Percentiles rank a stretch among this genome's conserved stretches.
Conservation (phyloP, 2,888 invertebrate species). For the Exephanes ischioxanthus region DNA sequence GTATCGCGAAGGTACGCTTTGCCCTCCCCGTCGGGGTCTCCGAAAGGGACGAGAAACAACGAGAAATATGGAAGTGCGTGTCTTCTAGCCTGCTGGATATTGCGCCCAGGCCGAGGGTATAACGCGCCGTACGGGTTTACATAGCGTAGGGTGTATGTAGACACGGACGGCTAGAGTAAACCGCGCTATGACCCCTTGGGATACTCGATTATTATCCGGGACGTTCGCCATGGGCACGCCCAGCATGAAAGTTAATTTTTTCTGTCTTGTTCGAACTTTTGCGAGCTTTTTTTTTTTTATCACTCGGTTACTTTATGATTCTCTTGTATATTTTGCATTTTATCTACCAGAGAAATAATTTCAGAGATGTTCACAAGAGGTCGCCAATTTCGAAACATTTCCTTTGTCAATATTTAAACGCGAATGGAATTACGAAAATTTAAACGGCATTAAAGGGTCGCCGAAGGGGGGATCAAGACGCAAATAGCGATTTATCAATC, state of each 20-base stretch:
- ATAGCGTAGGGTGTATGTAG: slow-evolving; percentile 17
- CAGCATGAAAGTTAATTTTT: slow-evolving; percentile 7
- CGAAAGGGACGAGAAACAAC: slow-evolving; percentile 29
- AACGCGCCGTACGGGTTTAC: slow-evolving; percentile 13
- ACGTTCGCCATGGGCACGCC: slow-evolving; percentile 39
- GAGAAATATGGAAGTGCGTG: slow-evolving; percentile 36
- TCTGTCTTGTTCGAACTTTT: not conserved
- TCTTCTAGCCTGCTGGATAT: slow-evolving; percentile 35
- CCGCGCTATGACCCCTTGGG: slow-evolving; percentile 44
- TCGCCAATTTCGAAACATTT: not conserved
- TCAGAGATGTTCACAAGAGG: not conserved
- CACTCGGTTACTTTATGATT: not conserved
- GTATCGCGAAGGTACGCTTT: not conserved
- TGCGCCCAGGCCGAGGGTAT: slow-evolving; percentile 11
- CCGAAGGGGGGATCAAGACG: not conserved
- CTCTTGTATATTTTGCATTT: not conserved
- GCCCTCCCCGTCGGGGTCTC: slow-evolving; percentile 2
- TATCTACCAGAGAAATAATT: not conserved
- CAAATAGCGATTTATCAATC: not conserved
- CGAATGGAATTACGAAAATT: not conserved
- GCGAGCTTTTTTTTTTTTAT: slow-evolving; percentile 15
- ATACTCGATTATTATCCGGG: slow-evolving; percentile 52
- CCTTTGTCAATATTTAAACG: not conserved
- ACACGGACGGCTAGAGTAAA: slow-evolving; percentile 32
- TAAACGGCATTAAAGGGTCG: not conserved